Percentiles rank a stretch among this genome's conserved stretches.
phyloP scores from a whole-genome alignment of 2,113 vertebrate species.

The Hystrix cristata region DNA sequence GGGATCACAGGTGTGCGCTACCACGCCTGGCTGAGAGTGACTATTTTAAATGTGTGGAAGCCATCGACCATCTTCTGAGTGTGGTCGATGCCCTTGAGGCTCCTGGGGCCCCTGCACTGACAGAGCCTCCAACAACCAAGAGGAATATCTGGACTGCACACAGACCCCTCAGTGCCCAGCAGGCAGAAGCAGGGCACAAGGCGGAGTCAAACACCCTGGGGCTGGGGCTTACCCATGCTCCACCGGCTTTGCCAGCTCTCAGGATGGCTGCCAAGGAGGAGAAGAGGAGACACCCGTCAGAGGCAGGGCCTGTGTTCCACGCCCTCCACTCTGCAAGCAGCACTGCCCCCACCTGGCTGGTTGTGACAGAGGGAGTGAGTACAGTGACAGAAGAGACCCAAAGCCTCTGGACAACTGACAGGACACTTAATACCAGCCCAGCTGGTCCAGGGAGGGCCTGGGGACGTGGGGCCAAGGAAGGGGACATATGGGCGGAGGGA shows the following conservation, averaged over 20 bases:
- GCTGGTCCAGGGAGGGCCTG: neutral
- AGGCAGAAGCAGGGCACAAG: neutral
- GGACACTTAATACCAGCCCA: conserved; percentile 43
- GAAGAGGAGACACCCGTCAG: neutral
- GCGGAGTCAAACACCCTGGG: too few species aligned
- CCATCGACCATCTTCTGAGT: neutral
- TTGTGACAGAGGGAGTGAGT: neutral
- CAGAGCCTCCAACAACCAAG: neutral
- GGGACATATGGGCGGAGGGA: neutral
- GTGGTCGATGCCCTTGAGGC: neutral
- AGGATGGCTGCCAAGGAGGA: neutral
- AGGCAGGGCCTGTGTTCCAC: neutral
- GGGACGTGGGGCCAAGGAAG: neutral
- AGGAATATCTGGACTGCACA: neutral
- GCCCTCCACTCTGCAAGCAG: neutral
- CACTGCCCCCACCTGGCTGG: neutral
- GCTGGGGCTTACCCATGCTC: neutral
- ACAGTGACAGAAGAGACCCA: neutral
- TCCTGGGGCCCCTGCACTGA: neutral
- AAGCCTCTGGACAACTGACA: neutral
- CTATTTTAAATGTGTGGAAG: neutral
- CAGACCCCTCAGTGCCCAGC: neutral
- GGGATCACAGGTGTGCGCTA: neutral
- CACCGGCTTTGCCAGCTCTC: conserved; percentile 36
- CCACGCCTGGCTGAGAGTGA: neutral